These are phyloP conservation scores for Agapornis roseicollis DNA, from an alignment of 2,113 vertebrate genomes.

Conservation along the genomic window DNA sequence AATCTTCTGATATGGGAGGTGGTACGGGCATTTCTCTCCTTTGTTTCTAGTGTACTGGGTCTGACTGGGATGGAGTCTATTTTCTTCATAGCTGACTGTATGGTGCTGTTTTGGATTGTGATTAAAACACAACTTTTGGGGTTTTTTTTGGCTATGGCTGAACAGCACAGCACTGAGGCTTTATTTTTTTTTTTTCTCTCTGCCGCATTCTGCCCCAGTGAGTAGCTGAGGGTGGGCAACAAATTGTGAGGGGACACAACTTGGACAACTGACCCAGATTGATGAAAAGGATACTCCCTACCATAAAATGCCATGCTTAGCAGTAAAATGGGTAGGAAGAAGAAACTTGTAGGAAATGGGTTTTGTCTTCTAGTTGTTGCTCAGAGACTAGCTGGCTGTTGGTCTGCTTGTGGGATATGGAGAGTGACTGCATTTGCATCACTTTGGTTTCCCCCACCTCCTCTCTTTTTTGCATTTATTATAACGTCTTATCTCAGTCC, in stretches of 20 bases:
- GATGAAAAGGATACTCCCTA: not conserved
- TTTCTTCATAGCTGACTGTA: not conserved
- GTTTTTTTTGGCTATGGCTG: not conserved
- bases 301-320: not conserved
- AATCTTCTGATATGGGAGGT: not conserved
- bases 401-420: not conserved
- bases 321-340: not conserved
- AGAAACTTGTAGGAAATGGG: not conserved
- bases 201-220: not conserved
- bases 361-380: not conserved
- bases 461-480: not conserved
- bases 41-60: not conserved
- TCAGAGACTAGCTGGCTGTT: not conserved
- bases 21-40: not conserved
- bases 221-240: not conserved
- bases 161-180: not conserved
- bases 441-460: not conserved
- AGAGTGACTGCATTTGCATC: not conserved
- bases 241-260: not conserved
- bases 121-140: not conserved
- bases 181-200: not conserved
- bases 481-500: not conserved
- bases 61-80: not conserved
- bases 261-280: not conserved
- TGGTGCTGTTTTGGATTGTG: not conserved